phyloP scores from a whole-genome alignment of 2,888 invertebrate genomes.

The Oxystoma pomonae region DNA sequence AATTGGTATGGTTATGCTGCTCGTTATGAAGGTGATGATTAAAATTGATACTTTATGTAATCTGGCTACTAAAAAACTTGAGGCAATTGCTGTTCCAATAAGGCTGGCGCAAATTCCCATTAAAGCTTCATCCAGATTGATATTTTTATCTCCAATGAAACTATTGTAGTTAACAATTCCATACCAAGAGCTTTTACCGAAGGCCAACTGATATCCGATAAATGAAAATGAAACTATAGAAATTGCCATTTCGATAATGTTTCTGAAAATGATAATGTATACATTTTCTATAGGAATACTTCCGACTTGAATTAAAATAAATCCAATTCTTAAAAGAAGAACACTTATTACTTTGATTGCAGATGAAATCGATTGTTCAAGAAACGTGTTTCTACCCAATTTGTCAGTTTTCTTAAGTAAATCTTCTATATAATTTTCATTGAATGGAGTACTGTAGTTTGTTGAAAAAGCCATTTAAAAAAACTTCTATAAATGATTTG shows the following conservation, averaged over 20 bases:
- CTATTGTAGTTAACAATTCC: constrained; percentile 30
- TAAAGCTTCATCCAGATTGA: constrained; percentile 18
- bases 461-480: neutral
- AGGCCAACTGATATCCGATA: constrained; percentile 39
- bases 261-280: constrained; percentile 42
- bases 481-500: neutral
- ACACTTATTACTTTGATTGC: constrained; percentile 20
- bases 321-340: constrained; percentile 31
- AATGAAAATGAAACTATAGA: constrained; percentile 37
- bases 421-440: neutral
- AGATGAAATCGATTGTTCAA: constrained; percentile 14
- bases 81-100: constrained; percentile 41
- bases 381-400: neutral
- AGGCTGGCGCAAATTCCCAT: constrained; percentile 37
- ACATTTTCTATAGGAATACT: constrained; percentile 42
- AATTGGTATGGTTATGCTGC: constrained; percentile 39
- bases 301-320: constrained; percentile 39
- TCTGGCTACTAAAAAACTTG: constrained; percentile 39
- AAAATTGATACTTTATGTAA: constrained; percentile 33
- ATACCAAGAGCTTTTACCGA: constrained; percentile 34
- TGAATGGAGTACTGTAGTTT: neutral
- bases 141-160: constrained; percentile 18
- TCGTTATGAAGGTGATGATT: constrained; percentile 31
- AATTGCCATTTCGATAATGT: constrained; percentile 40
- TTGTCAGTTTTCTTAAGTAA: neutral